Percentiles rank a stretch among this genome's conserved stretches.
These are phyloP conservation scores for Melanotus villosus DNA, from an alignment of 2,888 invertebrate genomes.

Conservation along the genomic window DNA sequence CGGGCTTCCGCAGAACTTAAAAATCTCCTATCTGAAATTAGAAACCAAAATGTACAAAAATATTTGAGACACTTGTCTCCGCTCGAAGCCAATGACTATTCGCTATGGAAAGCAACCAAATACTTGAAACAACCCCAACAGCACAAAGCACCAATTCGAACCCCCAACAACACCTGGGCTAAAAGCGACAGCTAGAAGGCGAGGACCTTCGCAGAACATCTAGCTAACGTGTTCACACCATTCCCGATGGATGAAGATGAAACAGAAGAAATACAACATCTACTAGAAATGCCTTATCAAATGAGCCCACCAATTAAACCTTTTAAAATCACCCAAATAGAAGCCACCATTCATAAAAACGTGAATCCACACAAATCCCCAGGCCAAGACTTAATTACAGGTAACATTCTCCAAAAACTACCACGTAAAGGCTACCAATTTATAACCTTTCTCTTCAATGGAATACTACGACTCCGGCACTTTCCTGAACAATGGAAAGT, in stretches of 20 bases:
- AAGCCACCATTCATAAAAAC: slow-evolving; percentile 12
- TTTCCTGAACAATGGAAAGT: slow-evolving; percentile 53
- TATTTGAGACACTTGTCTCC: slow-evolving; percentile 28
- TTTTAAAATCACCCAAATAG: slow-evolving; percentile 21
- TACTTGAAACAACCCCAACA: slow-evolving; percentile 30
- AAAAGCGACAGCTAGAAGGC: slow-evolving; percentile 46
- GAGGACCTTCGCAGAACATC: no score
- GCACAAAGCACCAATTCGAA: slow-evolving; percentile 34
- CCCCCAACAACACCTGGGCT: slow-evolving; percentile 33
- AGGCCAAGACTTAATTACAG: slow-evolving; percentile 47
- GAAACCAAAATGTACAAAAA: slow-evolving; percentile 37
- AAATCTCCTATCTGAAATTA: slow-evolving; percentile 38
- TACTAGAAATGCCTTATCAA: slow-evolving; percentile 30
- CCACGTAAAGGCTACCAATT: no score
- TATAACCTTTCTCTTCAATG: slow-evolving; percentile 51
- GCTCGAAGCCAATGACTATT: slow-evolving; percentile 10
- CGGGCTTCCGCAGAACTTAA: slow-evolving; percentile 41
- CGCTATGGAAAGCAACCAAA: no score
- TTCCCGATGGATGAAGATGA: slow-evolving; percentile 22
- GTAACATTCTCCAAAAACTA: slow-evolving; percentile 48
- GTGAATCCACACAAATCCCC: slow-evolving; percentile 28
- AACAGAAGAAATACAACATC: slow-evolving; percentile 24
- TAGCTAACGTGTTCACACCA: slow-evolving; percentile 38
- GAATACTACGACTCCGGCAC: slow-evolving; percentile 45
- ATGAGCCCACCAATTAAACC: slow-evolving; percentile 31